phyloP scores from a whole-genome alignment of 1,140 invertebrate genomes.

The Calosoma granatense region DNA sequence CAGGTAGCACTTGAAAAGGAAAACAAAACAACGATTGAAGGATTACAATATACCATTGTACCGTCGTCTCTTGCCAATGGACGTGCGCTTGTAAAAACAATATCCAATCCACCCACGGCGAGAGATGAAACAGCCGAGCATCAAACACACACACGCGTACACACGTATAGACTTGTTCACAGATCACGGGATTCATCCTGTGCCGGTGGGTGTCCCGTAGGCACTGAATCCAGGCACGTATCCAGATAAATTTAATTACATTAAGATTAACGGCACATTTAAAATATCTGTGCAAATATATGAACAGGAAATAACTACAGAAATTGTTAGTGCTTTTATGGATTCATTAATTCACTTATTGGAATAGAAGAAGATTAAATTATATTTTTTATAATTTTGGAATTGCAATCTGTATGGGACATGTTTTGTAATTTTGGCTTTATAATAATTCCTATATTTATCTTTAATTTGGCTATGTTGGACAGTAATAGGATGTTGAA shows the following conservation, averaged over 20 bases:
- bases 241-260: background rate
- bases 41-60: background rate
- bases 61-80: background rate
- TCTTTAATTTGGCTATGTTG: too few species aligned
- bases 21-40: background rate
- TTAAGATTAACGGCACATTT: too few species aligned
- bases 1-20: background rate
- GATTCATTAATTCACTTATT: background rate
- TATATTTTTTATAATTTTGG: background rate
- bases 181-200: background rate
- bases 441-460: too few species aligned
- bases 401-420: background rate
- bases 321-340: background rate
- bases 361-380: background rate
- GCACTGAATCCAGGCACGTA: background rate
- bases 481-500: too few species aligned
- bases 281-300: too few species aligned
- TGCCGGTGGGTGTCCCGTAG: background rate
- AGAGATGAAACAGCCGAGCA: background rate
- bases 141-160: background rate
- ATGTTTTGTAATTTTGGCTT: too few species aligned
- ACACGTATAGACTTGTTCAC: too few species aligned
- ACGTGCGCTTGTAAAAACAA: background rate
- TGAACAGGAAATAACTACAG: too few species aligned
- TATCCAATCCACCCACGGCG: background rate